These are phyloP conservation scores for Colistium nudipinnis DNA, from an alignment of 2,113 vertebrate genomes.

Conservation along the genomic window DNA sequence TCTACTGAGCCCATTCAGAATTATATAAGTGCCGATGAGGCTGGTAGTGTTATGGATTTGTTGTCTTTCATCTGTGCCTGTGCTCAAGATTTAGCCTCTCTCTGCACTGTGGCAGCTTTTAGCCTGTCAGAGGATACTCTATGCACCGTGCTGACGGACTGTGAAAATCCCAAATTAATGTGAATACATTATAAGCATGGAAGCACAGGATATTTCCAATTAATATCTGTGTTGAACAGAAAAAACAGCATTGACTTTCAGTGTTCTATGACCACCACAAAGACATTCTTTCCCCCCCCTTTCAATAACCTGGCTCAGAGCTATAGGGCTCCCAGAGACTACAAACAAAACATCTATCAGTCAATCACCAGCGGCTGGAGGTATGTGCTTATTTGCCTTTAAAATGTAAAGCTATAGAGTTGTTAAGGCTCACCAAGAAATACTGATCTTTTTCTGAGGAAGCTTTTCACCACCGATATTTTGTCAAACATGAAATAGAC, in stretches of 20 bases:
- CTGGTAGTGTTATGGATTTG: constrained; percentile 35
- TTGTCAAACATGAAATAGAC: constrained; percentile 29
- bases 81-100: constrained; percentile 38
- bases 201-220: neutral
- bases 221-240: constrained; percentile 18
- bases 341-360: constrained; percentile 67
- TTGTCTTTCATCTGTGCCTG: constrained; percentile 47
- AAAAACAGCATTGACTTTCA: constrained; percentile 28
- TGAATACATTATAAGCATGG: constrained; percentile 31
- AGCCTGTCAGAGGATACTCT: constrained; percentile 40
- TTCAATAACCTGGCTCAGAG: constrained; percentile 61
- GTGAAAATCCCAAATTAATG: constrained; percentile 27
- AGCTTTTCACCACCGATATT: constrained; percentile 39
- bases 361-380: constrained; percentile 55
- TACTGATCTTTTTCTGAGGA: constrained; percentile 36
- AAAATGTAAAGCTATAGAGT: constrained; percentile 47
- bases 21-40: constrained; percentile 50
- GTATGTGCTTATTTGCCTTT: constrained; percentile 52
- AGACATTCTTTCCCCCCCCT: constrained; percentile 36
- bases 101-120: constrained; percentile 33
- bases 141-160: constrained; percentile 16
- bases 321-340: constrained; percentile 48
- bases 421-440: constrained; percentile 55
- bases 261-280: constrained; percentile 33
- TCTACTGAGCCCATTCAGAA: constrained; percentile 46